Percentiles rank a stretch among this genome's conserved stretches.
These are phyloP conservation scores for Muschampia staudingeri DNA, from an alignment of 2,888 invertebrate genomes.

Conservation along the genomic window DNA sequence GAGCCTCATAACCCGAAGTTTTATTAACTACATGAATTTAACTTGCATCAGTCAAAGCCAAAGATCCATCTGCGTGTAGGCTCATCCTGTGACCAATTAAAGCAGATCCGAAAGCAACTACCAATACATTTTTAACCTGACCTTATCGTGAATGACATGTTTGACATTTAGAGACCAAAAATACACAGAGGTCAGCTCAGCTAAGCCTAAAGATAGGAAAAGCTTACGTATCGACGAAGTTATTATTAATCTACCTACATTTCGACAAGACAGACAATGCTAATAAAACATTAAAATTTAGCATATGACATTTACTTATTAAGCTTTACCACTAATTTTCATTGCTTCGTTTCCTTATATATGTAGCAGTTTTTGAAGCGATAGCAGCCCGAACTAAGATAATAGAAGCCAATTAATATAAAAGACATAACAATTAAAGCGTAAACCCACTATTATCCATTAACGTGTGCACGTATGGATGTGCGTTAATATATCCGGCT, in stretches of 20 bases:
- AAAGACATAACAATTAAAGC: constrained; percentile 64
- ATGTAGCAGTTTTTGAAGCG: constrained; percentile 72
- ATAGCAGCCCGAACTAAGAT: constrained; percentile 71
- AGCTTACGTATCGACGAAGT: constrained; percentile 49
- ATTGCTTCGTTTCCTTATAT: constrained; percentile 80
- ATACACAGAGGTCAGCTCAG: constrained; percentile 35
- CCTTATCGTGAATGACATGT: constrained; percentile 7
- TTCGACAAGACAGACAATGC: constrained; percentile 43
- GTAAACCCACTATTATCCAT: constrained; percentile 65
- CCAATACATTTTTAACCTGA: constrained; percentile 14
- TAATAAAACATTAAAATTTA: constrained; percentile 47
- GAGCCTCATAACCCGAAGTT: neutral
- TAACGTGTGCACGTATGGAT: neutral
- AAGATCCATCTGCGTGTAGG: neutral
- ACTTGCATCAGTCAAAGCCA: neutral
- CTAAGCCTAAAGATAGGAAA: constrained; percentile 40
- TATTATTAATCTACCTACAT: constrained; percentile 46
- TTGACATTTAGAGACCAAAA: constrained; percentile 18
- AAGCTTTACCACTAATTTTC: constrained; percentile 72
- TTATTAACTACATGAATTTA: neutral
- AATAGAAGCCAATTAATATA: constrained; percentile 73
- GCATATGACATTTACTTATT: constrained; percentile 32
- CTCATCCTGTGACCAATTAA: neutral
- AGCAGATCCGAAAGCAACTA: neutral
- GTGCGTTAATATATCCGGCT: neutral